Percentiles rank a stretch among this genome's conserved stretches.
Evolutionary conservation across 2,113 vertebrate genomes (phyloP).

Genomic region (Limnothrissa miodon): DNA sequence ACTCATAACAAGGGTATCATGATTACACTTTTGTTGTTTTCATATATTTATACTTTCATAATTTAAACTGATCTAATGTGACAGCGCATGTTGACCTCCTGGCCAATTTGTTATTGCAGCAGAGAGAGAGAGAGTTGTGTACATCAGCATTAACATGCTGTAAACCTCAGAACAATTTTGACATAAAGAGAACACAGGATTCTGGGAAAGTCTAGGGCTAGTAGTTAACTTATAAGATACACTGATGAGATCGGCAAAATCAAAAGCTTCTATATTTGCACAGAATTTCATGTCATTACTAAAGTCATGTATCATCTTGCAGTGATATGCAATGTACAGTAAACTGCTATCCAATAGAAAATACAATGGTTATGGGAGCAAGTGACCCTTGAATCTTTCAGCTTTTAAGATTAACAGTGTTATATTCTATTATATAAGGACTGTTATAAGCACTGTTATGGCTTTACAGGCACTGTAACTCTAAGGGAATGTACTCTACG

Average conservation of each 20-base stretch:
- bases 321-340: neutral
- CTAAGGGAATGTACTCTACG: neutral
- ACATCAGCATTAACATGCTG: neutral
- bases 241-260: too few species aligned
- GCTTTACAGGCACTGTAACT: neutral
- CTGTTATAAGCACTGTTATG: neutral
- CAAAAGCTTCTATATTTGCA: too few species aligned
- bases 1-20: neutral
- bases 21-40: neutral
- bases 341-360: neutral
- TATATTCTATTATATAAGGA: too few species aligned
- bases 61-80: neutral
- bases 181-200: neutral
- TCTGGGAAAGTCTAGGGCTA: neutral
- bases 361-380: neutral
- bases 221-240: neutral
- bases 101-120: neutral
- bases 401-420: too few species aligned
- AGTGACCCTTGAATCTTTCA: neutral
- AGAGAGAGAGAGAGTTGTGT: constrained; percentile 15
- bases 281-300: neutral
- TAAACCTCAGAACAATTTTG: neutral
- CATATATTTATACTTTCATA: neutral
- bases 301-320: neutral
- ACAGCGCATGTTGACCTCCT: neutral